Conservation (phyloP, 2,113 vertebrate genomes). For the Brienomyrus brachyistius region DNA sequence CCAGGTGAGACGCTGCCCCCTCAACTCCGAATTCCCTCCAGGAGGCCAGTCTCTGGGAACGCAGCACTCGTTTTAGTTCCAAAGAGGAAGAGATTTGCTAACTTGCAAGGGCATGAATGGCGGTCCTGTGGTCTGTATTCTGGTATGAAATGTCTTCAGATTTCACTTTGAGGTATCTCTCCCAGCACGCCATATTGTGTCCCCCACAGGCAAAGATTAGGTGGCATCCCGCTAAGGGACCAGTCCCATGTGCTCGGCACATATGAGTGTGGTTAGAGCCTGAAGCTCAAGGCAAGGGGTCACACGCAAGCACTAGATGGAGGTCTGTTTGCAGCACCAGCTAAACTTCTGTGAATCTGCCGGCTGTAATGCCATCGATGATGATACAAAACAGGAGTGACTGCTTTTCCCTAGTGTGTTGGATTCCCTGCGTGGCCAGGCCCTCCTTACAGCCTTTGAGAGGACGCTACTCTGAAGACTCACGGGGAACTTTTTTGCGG, state of each 20-base stretch:
- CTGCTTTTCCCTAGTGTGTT: slow-evolving; percentile 22
- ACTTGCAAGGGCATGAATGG: not conserved
- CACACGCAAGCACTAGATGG: slow-evolving; percentile 28
- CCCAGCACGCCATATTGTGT: not conserved
- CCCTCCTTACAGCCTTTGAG: slow-evolving; percentile 31
- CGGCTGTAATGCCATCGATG: slow-evolving; percentile 4
- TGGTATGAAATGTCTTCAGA: not conserved
- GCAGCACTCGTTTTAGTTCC: not conserved
- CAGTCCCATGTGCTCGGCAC: not conserved
- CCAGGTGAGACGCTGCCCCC: not conserved
- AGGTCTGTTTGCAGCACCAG: not conserved
- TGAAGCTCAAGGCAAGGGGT: not conserved
- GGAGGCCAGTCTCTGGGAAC: not conserved
- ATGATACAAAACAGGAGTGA: slow-evolving; percentile 29
- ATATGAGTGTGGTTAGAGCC: not conserved
- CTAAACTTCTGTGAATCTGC: not conserved
- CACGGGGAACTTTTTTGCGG: slow-evolving; percentile 19
- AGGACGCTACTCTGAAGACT: slow-evolving; percentile 24
- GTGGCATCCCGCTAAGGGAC: not conserved
- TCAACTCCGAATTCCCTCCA: not conserved
- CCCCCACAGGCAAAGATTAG: not conserved
- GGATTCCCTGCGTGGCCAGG: slow-evolving; percentile 32
- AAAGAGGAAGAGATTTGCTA: not conserved
- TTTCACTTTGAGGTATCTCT: not conserved
- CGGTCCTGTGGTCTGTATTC: not conserved